Conservation (phyloP, 2,888 invertebrate species). For the Erannis defoliaria region DNA sequence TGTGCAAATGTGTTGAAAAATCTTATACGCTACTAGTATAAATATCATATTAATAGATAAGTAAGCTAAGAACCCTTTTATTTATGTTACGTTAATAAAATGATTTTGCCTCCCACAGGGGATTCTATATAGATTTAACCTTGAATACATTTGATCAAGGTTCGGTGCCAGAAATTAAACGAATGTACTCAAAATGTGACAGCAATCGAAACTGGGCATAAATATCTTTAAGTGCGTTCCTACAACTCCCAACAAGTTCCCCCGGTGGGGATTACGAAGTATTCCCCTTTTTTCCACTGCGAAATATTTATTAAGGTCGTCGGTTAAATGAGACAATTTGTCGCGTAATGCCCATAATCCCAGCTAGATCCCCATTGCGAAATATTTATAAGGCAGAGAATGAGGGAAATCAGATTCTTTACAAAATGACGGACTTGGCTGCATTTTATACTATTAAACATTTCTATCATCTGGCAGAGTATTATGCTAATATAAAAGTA, state of each 20-base stretch:
- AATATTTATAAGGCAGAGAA: neutral
- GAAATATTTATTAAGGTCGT: constrained; percentile 7
- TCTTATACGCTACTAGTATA: no score
- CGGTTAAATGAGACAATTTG: neutral
- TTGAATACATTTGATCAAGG: neutral
- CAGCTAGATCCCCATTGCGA: neutral
- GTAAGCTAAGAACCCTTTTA: neutral
- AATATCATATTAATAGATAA: no score
- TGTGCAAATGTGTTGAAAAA: no score
- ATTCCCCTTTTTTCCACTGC: neutral
- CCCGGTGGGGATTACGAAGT: neutral
- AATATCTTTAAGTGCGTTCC: no score
- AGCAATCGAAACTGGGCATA: neutral
- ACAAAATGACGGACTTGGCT: neutral
- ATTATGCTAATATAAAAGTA: neutral
- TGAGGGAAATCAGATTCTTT: neutral
- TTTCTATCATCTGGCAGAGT: neutral
- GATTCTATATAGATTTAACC: constrained; percentile 3
- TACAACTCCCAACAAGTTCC: neutral
- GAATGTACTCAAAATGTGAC: no score
- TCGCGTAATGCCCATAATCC: constrained; percentile 1
- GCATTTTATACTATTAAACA: neutral
- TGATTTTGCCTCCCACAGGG: constrained; percentile 5
- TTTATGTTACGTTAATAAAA: constrained; percentile 3
- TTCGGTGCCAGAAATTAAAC: neutral